Percentiles rank a stretch among this genome's conserved stretches.
phyloP scores from a whole-genome alignment of 1,140 invertebrate genomes.

The Ctenoplectra terminalis region DNA sequence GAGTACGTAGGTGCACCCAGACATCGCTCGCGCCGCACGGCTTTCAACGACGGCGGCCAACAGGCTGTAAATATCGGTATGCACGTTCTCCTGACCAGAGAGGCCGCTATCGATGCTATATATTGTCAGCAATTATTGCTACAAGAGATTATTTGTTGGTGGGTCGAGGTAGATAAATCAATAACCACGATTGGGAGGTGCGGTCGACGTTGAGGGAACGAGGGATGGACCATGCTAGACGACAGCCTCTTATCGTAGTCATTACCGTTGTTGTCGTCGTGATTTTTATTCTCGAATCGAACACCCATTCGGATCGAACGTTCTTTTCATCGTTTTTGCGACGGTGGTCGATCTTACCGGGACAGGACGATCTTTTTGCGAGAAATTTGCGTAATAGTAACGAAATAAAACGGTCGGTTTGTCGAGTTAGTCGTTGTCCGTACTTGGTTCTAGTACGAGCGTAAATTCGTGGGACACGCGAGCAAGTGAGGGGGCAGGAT shows the following conservation, averaged over 20 bases:
- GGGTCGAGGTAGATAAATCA: slow-evolving; percentile 58
- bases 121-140: slow-evolving; percentile 68
- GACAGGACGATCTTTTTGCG: not conserved
- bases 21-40: slow-evolving; percentile 26
- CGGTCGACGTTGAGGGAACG: slow-evolving; percentile 15
- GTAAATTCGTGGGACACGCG: slow-evolving; percentile 19
- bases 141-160: slow-evolving; percentile 66
- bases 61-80: slow-evolving; percentile 52
- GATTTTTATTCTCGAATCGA: slow-evolving; percentile 11
- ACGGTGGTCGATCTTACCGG: not conserved
- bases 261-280: slow-evolving; percentile 36
- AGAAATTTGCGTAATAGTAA: not conserved
- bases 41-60: slow-evolving; percentile 33
- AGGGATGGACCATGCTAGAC: slow-evolving; percentile 24
- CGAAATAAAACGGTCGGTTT: not conserved
- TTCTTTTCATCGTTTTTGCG: not conserved
- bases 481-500: slow-evolving; percentile 13
- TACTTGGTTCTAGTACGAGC: not conserved
- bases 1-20: slow-evolving; percentile 50
- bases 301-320: slow-evolving; percentile 20
- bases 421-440: not conserved
- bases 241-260: slow-evolving; percentile 39
- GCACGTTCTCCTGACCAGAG: slow-evolving; percentile 19
- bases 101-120: slow-evolving; percentile 51
- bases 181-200: slow-evolving; percentile 51